Evolutionary conservation across 2,797 vertebrate genomes (phyloP).

Genomic region (Cyclopterus lumpus): DNA sequence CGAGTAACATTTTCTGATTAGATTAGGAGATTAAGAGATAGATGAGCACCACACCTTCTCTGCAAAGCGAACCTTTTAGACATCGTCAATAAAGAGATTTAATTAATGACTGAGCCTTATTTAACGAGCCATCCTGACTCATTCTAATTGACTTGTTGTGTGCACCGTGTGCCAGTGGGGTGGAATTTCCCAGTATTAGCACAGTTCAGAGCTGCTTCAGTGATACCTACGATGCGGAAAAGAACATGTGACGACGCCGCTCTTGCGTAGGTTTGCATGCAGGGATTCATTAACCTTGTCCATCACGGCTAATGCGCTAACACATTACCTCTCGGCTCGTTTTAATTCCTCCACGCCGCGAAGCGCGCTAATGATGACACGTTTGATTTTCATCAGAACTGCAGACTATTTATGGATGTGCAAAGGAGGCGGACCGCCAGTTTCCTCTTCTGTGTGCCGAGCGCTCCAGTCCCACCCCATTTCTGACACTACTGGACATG

Average conservation of each 20-base stretch:
- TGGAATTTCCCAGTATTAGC: not conserved
- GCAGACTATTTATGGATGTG: slow-evolving; percentile 18
- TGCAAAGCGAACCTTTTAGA: slow-evolving; percentile 50
- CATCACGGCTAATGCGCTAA: slow-evolving; percentile 14
- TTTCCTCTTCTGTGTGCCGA: slow-evolving; percentile 1
- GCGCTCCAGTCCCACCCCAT: slow-evolving; percentile 17
- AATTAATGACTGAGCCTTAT: slow-evolving; percentile 60
- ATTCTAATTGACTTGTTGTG: slow-evolving; percentile 43
- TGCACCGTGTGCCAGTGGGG: not conserved
- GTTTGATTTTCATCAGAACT: slow-evolving; percentile 27
- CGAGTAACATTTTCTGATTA: slow-evolving; percentile 51
- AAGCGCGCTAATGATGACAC: slow-evolving; percentile 21
- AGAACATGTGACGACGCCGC: not conserved
- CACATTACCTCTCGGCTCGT: slow-evolving; percentile 3
- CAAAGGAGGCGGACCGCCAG: not conserved
- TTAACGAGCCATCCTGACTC: slow-evolving; percentile 53
- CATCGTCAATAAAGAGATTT: slow-evolving; percentile 59
- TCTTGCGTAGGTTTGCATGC: not conserved
- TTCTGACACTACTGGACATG: not conserved
- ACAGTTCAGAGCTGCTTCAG: not conserved
- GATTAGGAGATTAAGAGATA: slow-evolving; percentile 62
- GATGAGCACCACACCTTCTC: slow-evolving; percentile 55
- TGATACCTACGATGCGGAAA: not conserved
- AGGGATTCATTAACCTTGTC: slow-evolving; percentile 19
- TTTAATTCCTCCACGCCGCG: slow-evolving; percentile 17